Evolutionary conservation across 1,140 invertebrate genomes (phyloP), one percentile per base, ranked within the genome.

Genomic region (Sitobion miscanthi): DNA sequence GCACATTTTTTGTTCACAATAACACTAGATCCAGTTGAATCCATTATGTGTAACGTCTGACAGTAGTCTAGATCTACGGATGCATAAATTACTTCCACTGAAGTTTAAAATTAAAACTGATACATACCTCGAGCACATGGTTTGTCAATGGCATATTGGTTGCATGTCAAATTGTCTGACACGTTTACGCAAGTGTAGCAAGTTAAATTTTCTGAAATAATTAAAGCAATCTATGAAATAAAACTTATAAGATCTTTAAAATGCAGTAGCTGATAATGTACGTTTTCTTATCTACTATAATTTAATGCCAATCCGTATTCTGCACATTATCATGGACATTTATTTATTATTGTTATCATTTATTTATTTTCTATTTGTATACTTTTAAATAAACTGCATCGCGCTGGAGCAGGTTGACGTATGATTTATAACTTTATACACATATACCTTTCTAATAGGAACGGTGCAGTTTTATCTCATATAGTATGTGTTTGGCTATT

Each of bases 181-280:
- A 97, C 96, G 95, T 97, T 97, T 94, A 97, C 96, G 95, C 96
- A 97, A 94, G 96, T 96, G 95, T 97, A 97, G 95, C 96, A 97
- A 83, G 96, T 96, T 94, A 97, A 95, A 95, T 96, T 95, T 88
- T 93, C 94, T 94, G 94, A 89, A 94, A 94, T 35, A 92, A 83
- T 52, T 45, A 85, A 85, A 85, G 23, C 20, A 85, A 45, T 85
- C 38, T 25, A 25, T 42, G 23, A 85, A 83, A 38, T 83, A 21
- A 20, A 20, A 25, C 9, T 30, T 82, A 23, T 23, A 38, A n/a
- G 14, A 77, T 77, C 14, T 17, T 77, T n/a, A n/a, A n/a, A 62
- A 62, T 57, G 20, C 23, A 57, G 0, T 42, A 42, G 42, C 4
- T 42, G 42, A 9, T 9, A 11, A 20, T 77, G 6, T 9, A 77